Conservation (phyloP, 2,797 vertebrate species). For the Coracias cyanogaster region DNA sequence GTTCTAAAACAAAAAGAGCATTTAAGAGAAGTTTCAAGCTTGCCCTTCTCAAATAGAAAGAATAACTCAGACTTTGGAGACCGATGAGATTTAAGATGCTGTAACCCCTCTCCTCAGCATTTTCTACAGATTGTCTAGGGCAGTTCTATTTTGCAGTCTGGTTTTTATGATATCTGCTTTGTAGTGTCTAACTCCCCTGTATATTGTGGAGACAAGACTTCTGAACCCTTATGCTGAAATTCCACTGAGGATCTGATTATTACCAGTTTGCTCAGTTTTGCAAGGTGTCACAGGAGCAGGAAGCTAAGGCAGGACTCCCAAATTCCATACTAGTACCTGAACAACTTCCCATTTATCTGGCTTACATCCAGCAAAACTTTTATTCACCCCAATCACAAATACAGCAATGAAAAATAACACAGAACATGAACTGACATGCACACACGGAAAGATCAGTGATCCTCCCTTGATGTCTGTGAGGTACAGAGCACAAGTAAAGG, state of each 20-base stretch:
- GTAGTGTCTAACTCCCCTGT: neutral
- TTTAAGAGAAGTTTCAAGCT: neutral
- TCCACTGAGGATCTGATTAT: accelerated
- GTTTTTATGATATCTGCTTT: neutral
- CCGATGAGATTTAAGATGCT: neutral
- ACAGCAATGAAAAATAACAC: neutral
- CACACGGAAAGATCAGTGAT: accelerated
- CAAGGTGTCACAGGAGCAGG: neutral
- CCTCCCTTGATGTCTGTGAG: neutral
- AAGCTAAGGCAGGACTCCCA: neutral
- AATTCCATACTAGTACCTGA: neutral
- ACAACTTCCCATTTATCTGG: neutral
- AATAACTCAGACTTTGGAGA: neutral
- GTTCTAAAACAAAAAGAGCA: neutral
- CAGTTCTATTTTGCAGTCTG: neutral
- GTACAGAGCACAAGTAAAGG: neutral
- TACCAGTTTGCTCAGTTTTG: neutral
- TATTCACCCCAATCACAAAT: neutral
- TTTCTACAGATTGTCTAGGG: neutral
- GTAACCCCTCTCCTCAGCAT: neutral
- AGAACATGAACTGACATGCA: accelerated
- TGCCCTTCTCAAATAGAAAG: accelerated
- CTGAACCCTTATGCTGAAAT: neutral
- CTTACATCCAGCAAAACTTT: neutral
- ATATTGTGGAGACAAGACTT: neutral